Conservation (phyloP, 2,797 vertebrate genomes). For the Pipistrellus pipistrellus region DNA sequence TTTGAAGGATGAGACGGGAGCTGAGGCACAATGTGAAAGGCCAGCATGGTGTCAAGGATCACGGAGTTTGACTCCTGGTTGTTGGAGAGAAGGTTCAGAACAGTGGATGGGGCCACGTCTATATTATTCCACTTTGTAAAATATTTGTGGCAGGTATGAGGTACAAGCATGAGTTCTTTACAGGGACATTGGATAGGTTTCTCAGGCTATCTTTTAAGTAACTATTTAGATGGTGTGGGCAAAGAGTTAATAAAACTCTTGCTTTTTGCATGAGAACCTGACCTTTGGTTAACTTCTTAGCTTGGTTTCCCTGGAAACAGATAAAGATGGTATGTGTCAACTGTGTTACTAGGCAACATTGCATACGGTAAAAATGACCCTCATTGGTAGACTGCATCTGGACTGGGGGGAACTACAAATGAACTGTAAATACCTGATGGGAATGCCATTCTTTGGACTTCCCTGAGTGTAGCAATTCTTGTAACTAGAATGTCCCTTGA, state of each 20-base stretch:
- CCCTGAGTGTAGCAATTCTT: not conserved
- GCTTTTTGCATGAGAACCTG: slow-evolving; percentile 71
- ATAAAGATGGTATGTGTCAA: slow-evolving; percentile 80
- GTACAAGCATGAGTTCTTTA: slow-evolving; percentile 7
- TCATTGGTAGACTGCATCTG: slow-evolving; percentile 32
- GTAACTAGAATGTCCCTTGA: not conserved
- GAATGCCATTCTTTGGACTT: not conserved
- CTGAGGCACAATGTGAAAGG: not conserved
- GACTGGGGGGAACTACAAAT: not conserved
- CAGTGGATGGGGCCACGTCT: no score
- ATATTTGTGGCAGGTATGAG: not conserved
- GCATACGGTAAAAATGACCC: slow-evolving; percentile 67
- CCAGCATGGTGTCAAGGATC: not conserved
- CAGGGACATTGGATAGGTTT: not conserved
- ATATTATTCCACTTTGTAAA: not conserved
- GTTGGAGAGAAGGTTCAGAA: not conserved
- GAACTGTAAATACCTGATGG: slow-evolving; percentile 25
- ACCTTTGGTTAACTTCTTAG: slow-evolving; percentile 77
- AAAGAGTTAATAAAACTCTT: slow-evolving; percentile 68
- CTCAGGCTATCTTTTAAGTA: not conserved
- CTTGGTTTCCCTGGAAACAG: slow-evolving; percentile 76
- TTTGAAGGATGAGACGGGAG: not conserved
- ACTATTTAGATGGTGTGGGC: slow-evolving; percentile 27
- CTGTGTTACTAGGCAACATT: slow-evolving; percentile 71
- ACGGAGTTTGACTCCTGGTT: not conserved